These are phyloP conservation scores for Corythaeola cristata DNA, from an alignment of 2,113 vertebrate genomes.

Conservation along the genomic window DNA sequence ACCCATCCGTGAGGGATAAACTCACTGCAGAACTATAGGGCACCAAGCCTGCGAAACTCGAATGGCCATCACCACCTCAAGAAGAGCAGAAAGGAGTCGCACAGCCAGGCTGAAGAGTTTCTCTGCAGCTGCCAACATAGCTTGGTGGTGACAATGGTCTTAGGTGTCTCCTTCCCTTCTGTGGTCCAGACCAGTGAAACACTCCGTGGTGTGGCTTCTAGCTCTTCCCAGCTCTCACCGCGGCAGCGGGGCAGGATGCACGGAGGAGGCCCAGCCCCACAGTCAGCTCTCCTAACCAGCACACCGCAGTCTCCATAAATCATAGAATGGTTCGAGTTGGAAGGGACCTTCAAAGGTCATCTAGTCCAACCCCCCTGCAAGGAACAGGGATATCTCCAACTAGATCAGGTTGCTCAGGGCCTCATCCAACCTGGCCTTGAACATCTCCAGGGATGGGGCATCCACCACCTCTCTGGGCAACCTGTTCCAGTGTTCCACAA, in stretches of 20 bases:
- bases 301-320: not conserved
- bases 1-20: not conserved
- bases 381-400: too few relatives aligned
- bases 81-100: not conserved
- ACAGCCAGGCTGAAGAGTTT: not conserved
- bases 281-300: not conserved
- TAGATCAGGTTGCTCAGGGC: too few relatives aligned
- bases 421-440: too few relatives aligned
- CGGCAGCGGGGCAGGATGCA: not conserved
- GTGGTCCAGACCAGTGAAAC: not conserved
- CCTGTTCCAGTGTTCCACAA: too few relatives aligned
- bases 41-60: not conserved
- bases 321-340: too few relatives aligned
- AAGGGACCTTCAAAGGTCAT: too few relatives aligned
- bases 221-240: not conserved
- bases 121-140: not conserved
- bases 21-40: not conserved
- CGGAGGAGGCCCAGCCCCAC: accelerated
- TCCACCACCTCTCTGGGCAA: too few relatives aligned
- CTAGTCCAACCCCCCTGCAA: too few relatives aligned
- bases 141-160: not conserved
- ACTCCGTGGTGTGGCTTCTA: not conserved
- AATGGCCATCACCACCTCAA: not conserved
- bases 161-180: not conserved
- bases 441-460: too few relatives aligned